These are phyloP conservation scores for Lamellibrachia luymesi DNA, from an alignment of 1,140 invertebrate genomes.

Conservation along the genomic window DNA sequence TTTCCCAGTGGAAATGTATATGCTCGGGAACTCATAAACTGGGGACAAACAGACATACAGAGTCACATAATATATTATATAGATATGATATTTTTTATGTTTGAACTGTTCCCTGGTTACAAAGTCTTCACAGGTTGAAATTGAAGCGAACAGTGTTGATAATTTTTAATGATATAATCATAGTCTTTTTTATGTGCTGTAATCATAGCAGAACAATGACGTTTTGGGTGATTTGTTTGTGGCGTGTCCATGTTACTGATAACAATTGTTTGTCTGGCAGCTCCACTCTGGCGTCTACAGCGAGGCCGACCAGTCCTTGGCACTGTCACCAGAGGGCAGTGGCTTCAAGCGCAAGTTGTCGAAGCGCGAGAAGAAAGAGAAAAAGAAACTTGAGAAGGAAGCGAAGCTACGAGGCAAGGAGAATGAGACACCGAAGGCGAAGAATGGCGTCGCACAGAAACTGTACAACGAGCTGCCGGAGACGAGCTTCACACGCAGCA, in stretches of 20 bases:
- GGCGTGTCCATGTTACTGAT: background rate
- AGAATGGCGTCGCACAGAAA: slow-evolving; percentile 43
- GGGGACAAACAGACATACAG: too few relatives aligned
- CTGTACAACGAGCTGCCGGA: slow-evolving; percentile 80
- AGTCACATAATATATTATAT: too few relatives aligned
- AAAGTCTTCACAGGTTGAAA: too few relatives aligned
- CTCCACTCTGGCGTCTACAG: background rate
- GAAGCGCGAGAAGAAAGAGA: slow-evolving; percentile 97
- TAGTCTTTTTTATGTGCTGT: too few relatives aligned
- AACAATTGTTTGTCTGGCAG: background rate
- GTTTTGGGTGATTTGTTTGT: background rate
- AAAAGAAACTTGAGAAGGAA: slow-evolving; percentile 95
- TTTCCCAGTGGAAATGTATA: too few relatives aligned
- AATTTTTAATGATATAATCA: too few relatives aligned
- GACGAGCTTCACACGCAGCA: slow-evolving; percentile 95
- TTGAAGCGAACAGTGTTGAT: too few relatives aligned
- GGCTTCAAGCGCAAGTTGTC: slow-evolving; percentile 79
- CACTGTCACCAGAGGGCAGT: background rate
- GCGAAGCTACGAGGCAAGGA: slow-evolving; percentile 72
- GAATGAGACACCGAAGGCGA: slow-evolving; percentile 32
- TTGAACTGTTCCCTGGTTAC: too few relatives aligned
- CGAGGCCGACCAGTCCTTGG: background rate
- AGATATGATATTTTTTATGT: too few relatives aligned
- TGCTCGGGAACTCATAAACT: too few relatives aligned
- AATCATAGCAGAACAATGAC: too few relatives aligned